Conservation (phyloP, 2,113 vertebrate species). For the Meriones unguiculatus region DNA sequence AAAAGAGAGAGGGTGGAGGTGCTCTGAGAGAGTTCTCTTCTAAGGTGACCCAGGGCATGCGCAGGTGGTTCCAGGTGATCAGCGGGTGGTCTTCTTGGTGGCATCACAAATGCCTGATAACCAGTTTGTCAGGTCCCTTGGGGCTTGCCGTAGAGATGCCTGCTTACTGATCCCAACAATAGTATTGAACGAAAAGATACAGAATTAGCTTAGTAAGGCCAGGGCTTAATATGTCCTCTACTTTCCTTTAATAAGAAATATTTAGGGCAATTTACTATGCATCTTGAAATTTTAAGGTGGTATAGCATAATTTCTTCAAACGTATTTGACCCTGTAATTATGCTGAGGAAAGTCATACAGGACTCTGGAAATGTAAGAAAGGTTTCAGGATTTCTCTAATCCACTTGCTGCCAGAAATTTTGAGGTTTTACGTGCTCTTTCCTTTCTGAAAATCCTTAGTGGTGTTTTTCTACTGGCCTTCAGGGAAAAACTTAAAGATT, state of each 20-base stretch:
- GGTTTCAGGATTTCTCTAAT: not conserved
- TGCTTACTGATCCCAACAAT: not conserved
- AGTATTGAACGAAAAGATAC: not conserved
- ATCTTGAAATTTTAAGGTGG: not conserved
- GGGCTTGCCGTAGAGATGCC: too few relatives aligned
- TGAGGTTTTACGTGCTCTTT: not conserved
- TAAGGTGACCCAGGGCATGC: too few relatives aligned
- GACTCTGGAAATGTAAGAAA: not conserved
- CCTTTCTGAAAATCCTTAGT: not conserved
- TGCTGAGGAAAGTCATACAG: not conserved
- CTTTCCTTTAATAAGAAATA: not conserved
- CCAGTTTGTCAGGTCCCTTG: too few relatives aligned
- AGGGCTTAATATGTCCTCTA: not conserved
- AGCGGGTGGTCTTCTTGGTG: too few relatives aligned
- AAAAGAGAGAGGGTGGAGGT: too few relatives aligned
- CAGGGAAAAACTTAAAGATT: not conserved
- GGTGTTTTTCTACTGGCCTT: not conserved
- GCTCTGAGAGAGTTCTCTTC: too few relatives aligned
- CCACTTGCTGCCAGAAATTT: not conserved
- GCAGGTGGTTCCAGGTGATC: too few relatives aligned
- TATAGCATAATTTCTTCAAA: not conserved
- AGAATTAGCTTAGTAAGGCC: not conserved
- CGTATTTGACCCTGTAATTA: not conserved
- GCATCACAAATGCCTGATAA: too few relatives aligned
- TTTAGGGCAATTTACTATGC: not conserved